Evolutionary conservation across 2,888 invertebrate genomes (phyloP).

Genomic region (Synergus japonicus): DNA sequence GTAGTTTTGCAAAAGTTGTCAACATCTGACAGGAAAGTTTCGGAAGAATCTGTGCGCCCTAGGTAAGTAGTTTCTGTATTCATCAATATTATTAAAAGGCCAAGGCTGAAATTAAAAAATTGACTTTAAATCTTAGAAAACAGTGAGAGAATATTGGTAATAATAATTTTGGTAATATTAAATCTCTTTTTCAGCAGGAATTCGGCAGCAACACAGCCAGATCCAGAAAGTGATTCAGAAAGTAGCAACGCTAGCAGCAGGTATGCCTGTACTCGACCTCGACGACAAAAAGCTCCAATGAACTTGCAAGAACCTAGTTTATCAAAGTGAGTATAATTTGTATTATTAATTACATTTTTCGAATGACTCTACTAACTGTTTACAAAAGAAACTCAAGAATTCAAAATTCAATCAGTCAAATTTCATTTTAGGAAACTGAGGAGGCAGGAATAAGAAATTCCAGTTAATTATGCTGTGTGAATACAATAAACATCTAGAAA

Average conservation of each 20-base stretch:
- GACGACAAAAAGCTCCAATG: slow-evolving; percentile 65
- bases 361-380: background rate
- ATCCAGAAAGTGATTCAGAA: slow-evolving; percentile 64
- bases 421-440: slow-evolving; percentile 30
- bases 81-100: no score
- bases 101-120: background rate
- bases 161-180: background rate
- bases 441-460: slow-evolving; percentile 17
- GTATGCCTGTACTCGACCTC: slow-evolving; percentile 58
- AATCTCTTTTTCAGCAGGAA: slow-evolving; percentile 42
- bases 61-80: background rate
- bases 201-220: slow-evolving; percentile 37
- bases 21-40: background rate
- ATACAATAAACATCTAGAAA: background rate
- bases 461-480: background rate
- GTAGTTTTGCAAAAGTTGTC: slow-evolving; percentile 69
- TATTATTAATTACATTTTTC: background rate
- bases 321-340: slow-evolving; percentile 57
- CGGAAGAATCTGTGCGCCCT: background rate
- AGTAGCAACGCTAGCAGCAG: slow-evolving; percentile 57
- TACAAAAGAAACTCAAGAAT: background rate
- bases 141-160: background rate
- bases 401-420: background rate
- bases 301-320: slow-evolving; percentile 68
- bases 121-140: background rate